Percentiles rank a stretch among this genome's conserved stretches.
Evolutionary conservation across 2,113 vertebrate species (phyloP).

Genomic region (Otus sunia): DNA sequence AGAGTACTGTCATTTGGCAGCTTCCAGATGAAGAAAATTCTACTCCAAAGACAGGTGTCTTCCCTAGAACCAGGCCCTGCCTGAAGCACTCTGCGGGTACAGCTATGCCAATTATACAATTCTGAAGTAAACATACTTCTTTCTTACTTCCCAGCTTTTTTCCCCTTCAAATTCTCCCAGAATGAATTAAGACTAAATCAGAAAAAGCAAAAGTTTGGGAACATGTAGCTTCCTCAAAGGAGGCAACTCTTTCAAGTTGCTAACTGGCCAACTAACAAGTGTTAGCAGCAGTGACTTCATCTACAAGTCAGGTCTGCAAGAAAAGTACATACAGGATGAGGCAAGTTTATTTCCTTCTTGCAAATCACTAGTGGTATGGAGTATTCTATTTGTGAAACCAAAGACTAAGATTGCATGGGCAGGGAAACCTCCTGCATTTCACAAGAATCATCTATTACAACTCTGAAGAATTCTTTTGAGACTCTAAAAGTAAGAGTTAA

Average conservation of each 20-base stretch:
- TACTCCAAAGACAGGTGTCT: background rate
- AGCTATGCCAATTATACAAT: background rate
- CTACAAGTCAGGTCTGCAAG: background rate
- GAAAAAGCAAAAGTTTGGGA: background rate
- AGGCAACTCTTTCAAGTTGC: background rate
- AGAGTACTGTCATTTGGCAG: background rate
- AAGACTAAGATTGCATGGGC: background rate
- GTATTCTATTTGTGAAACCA: background rate
- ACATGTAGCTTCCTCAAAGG: background rate
- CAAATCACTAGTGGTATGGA: background rate
- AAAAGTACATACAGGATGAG: background rate
- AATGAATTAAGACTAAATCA: background rate
- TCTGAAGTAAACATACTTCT: background rate
- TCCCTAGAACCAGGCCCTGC: background rate
- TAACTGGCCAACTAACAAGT: background rate
- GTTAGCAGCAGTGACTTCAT: background rate
- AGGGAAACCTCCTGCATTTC: background rate
- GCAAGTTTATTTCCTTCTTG: background rate
- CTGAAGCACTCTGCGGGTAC: background rate
- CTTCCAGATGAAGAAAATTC: background rate
- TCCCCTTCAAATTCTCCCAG: accelerated
- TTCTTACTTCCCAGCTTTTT: background rate
- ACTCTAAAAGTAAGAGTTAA: background rate
- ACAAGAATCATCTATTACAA: background rate
- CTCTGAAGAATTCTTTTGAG: background rate